These are phyloP conservation scores for Parochlus steinenii DNA, from an alignment of 2,888 invertebrate species.

Conservation along the genomic window DNA sequence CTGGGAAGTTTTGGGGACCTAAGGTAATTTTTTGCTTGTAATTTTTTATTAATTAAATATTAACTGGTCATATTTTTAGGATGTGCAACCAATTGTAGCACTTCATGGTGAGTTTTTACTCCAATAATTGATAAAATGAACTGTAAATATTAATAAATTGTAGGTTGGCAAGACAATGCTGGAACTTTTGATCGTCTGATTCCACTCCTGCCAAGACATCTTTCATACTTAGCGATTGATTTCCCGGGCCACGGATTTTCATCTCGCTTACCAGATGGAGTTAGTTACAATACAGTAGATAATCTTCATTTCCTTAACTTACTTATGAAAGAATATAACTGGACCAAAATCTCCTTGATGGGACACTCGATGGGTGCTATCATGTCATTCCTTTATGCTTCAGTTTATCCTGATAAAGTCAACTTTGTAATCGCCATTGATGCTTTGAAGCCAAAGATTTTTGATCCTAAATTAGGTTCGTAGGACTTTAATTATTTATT, in stretches of 20 bases:
- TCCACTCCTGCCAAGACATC: constrained; percentile 23
- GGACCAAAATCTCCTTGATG: constrained; percentile 49
- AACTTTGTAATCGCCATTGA: constrained; percentile 7
- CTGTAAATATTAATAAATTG: too few relatives aligned
- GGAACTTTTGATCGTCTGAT: constrained; percentile 55
- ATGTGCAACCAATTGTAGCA: constrained; percentile 46
- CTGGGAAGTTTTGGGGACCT: constrained; percentile 6
- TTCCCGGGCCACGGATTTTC: constrained; percentile 56
- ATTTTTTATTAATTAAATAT: too few relatives aligned
- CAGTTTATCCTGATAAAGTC: constrained; percentile 32
- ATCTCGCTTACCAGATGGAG: constrained; percentile 45
- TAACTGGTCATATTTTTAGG: too few relatives aligned
- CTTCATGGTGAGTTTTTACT: too few relatives aligned
- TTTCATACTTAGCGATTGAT: constrained; percentile 46
- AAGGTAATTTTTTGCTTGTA: constrained; percentile 39
- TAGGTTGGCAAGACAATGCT: constrained; percentile 70
- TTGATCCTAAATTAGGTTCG: background rate
- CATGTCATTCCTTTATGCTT: constrained; percentile 37
- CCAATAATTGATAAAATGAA: too few relatives aligned
- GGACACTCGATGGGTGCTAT: constrained; percentile 54
- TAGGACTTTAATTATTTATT: background rate
- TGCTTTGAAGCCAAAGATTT: background rate
- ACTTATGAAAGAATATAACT: constrained; percentile 44
- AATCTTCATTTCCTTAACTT: constrained; percentile 34
- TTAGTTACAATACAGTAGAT: constrained; percentile 31